Evolutionary conservation across 2,888 invertebrate genomes (phyloP), one percentile per base, ranked within the genome.

Genomic region (Temnothorax ravouxi): DNA sequence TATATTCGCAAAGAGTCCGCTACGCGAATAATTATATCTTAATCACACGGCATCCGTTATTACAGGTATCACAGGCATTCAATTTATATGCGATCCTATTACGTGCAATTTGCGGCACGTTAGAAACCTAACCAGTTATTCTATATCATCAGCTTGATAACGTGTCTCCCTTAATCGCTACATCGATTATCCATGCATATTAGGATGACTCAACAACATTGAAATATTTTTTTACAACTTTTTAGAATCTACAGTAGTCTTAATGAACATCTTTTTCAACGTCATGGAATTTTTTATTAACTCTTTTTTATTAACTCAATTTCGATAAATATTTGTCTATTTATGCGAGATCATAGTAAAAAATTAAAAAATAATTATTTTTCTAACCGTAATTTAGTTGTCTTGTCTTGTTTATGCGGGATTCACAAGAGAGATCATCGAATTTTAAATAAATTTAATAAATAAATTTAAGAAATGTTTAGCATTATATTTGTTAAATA

Each of bases 21-120:
- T 29, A 44, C 1, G n/a, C 11, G 47, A n/a, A 13, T 64, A 64
- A 75, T 64, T 50, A 25, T 21, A 25, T 62, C 29, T 75, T 75
- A 75, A 75, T 61, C 13, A 38, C 13, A 38, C 34, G 11, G 13
- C 50, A n/a, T 13, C 21, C 50, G 38, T 50, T 76, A 15, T 62
- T 64, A 52, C 13, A 29, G 18, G 25, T 59, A 54, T 52, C 21
- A 66, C n/a, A n/a, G 25, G 25, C 4, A 44, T 67, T 38, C n/a
- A 38, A 66, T 77, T 54, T 52, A 64, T 18, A 41, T 52, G 18
- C 18, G 44, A n/a, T 25, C 9, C 76, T 66, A 66, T 76, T 41
- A 41, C 52, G 5, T 25, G 52, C 62, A 62, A 76, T 64, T 76
- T 41, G 25, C 25, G 52, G 29, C n/a, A 66, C 25, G 18, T 67